These are phyloP conservation scores for Subacronicta megacephala DNA, from an alignment of 2,888 invertebrate species.

Conservation along the genomic window DNA sequence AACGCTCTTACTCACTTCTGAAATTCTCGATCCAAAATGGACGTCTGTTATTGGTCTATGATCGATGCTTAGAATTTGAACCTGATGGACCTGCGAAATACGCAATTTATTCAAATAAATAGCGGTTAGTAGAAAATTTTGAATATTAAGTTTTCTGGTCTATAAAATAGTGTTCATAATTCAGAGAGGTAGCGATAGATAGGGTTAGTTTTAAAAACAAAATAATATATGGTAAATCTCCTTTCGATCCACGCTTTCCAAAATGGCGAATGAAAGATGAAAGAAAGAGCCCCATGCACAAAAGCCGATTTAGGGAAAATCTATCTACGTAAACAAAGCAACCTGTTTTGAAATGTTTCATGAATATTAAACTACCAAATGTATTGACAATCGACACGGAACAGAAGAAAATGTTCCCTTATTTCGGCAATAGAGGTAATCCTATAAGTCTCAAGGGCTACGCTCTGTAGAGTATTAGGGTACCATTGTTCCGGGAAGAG, in stretches of 20 bases:
- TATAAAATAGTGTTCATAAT: no score
- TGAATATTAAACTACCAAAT: slow-evolving; percentile 53
- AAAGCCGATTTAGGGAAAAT: slow-evolving; percentile 39
- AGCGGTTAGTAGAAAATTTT: no score
- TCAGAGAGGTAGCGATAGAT: no score
- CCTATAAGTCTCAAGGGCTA: slow-evolving; percentile 46
- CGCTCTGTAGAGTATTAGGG: slow-evolving; percentile 21
- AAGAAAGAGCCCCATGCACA: slow-evolving; percentile 17
- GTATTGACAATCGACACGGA: slow-evolving; percentile 53
- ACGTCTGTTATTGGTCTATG: no score
- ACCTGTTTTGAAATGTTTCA: slow-evolving; percentile 50
- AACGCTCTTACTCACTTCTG: not conserved
- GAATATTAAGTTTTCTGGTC: no score
- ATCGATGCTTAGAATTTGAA: no score
- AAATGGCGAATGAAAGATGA: slow-evolving; percentile 21
- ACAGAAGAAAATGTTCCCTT: slow-evolving; percentile 39
- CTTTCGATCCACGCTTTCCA: slow-evolving; percentile 1
- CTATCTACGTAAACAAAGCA: slow-evolving; percentile 38
- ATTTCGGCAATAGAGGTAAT: slow-evolving; percentile 51
- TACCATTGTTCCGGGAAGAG: slow-evolving; percentile 31
- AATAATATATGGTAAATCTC: not conserved
- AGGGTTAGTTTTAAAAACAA: no score
- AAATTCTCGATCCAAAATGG: not conserved
- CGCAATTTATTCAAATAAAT: no score
- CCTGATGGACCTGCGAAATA: no score